Evolutionary conservation across 2,113 vertebrate genomes (phyloP).

Genomic region (Trogon surrucura): DNA sequence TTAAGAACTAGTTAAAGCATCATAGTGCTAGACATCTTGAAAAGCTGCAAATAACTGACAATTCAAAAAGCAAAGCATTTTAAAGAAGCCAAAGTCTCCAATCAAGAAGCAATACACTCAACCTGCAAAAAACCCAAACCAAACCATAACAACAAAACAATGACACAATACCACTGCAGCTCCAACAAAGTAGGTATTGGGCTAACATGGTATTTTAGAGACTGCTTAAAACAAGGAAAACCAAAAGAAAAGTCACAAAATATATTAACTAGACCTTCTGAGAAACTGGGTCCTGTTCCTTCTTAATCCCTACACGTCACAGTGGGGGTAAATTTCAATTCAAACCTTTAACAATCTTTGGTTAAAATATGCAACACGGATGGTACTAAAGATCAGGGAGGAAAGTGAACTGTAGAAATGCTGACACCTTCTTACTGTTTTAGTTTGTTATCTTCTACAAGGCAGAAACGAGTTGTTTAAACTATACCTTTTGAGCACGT

Average conservation of each 20-base stretch:
- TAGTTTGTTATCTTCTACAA: not conserved
- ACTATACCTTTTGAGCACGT: slow-evolving; percentile 88
- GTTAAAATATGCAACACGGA: not conserved
- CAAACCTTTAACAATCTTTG: not conserved
- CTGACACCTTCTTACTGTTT: not conserved
- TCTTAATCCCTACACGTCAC: not conserved
- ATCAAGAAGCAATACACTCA: not conserved
- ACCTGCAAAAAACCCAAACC: not conserved
- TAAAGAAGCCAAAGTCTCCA: not conserved
- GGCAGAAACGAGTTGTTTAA: not conserved
- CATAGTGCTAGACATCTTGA: not conserved
- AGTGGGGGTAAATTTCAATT: not conserved
- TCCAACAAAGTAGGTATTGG: not conserved
- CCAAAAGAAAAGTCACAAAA: not conserved
- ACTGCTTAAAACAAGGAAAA: not conserved
- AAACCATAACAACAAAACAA: not conserved
- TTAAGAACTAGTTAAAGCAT: not conserved
- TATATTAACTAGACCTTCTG: not conserved
- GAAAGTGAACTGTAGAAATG: not conserved
- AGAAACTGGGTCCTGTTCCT: not conserved
- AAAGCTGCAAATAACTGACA: not conserved
- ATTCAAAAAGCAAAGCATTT: not conserved
- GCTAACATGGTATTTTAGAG: not conserved
- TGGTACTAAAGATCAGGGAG: not conserved
- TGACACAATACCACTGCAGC: not conserved